A percentile compares a stretch with the other conserved stretches of the same genome.
Conservation (phyloP, 1,140 invertebrate species). For the Ctenoplectra terminalis region DNA sequence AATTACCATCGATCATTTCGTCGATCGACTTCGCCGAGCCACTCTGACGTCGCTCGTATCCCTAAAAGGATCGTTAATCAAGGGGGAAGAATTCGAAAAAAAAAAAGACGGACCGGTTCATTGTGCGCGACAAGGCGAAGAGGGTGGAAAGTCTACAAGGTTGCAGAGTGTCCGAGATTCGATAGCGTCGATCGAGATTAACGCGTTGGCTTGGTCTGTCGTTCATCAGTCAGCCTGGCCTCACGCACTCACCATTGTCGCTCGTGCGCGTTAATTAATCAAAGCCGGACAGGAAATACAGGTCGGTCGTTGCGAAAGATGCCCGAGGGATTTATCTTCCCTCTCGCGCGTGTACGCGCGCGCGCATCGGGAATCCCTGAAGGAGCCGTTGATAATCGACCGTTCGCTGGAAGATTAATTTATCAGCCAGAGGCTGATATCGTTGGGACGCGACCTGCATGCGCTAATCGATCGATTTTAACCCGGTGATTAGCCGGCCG, state of each 20-base stretch:
- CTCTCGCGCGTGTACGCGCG: background rate
- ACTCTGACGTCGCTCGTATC: background rate
- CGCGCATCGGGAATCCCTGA: background rate
- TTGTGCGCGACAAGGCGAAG: conserved; percentile 23
- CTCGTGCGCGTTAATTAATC: conserved; percentile 58
- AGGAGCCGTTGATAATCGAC: conserved; percentile 49
- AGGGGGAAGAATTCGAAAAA: background rate
- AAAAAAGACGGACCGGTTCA: background rate
- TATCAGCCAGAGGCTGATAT: conserved; percentile 33
- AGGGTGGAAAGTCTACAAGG: conserved; percentile 7
- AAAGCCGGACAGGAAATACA: conserved; percentile 30
- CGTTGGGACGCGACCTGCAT: conserved; percentile 11
- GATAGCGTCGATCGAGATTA: conserved; percentile 9
- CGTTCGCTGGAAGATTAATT: conserved; percentile 58
- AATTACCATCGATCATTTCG: conserved; percentile 38
- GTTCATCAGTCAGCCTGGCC: conserved; percentile 44
- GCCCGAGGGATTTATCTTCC: conserved; percentile 42
- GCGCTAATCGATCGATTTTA: conserved; percentile 31
- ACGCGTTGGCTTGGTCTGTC: conserved; percentile 9
- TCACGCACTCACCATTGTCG: conserved; percentile 44
- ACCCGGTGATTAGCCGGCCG: conserved; percentile 1
- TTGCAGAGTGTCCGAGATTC: conserved; percentile 20
- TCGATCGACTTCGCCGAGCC: conserved; percentile 11
- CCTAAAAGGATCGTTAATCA: conserved; percentile 57
- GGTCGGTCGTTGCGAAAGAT: conserved; percentile 25